A percentile compares a stretch with the other conserved stretches of the same genome.
These are phyloP conservation scores for Aphelenchoides fujianensis DNA, from an alignment of 1,140 invertebrate genomes.

Conservation along the genomic window DNA sequence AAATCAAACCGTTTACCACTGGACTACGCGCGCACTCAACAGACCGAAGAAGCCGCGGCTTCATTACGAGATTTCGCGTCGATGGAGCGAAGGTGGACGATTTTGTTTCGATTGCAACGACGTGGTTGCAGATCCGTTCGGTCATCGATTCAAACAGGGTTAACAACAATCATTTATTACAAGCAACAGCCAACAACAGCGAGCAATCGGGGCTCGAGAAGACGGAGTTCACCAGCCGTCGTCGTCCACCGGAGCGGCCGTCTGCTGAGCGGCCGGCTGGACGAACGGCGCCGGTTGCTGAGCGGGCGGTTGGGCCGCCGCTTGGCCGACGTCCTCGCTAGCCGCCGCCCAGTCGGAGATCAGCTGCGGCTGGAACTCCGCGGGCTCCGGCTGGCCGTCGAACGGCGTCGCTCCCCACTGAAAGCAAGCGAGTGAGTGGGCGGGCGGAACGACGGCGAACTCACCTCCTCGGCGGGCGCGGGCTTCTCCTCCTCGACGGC, in stretches of 20 bases:
- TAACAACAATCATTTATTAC: background rate
- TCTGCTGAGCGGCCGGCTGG: background rate
- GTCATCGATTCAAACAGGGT: too few relatives aligned
- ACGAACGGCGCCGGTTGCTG: background rate
- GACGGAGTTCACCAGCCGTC: background rate
- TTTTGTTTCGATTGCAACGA: too few relatives aligned
- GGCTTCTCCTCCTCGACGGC: conserved; percentile 23
- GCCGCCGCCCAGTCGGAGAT: conserved; percentile 46
- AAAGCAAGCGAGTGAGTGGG: conserved; percentile 12
- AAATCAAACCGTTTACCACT: too few relatives aligned
- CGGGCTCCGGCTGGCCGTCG: conserved; percentile 22
- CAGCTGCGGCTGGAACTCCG: conserved; percentile 36
- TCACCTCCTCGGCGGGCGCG: background rate
- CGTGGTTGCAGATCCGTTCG: too few relatives aligned
- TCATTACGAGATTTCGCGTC: too few relatives aligned
- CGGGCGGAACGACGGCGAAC: background rate
- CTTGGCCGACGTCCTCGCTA: conserved; percentile 10
- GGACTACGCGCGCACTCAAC: too few relatives aligned
- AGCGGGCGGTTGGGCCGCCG: background rate
- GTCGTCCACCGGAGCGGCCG: background rate
- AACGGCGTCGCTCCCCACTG: background rate
- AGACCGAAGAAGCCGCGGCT: too few relatives aligned
- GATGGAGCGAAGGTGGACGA: too few relatives aligned
- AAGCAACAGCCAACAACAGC: background rate
- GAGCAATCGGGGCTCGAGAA: too few relatives aligned